Evolutionary conservation across 23 tunicate genomes (phyloP), one percentile per base, ranked within the genome.

Genomic region (Ascidia mentula): DNA sequence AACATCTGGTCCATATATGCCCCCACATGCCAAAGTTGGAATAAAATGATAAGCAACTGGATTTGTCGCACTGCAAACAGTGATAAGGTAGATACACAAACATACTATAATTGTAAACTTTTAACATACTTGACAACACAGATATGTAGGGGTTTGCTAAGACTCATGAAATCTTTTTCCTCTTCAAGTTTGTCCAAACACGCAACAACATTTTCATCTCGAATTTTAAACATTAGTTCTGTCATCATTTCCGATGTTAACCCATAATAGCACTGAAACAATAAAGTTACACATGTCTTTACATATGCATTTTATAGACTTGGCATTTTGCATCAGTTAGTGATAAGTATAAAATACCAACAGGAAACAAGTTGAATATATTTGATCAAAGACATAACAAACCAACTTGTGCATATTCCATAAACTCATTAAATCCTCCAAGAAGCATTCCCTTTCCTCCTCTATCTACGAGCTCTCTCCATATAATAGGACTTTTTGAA

Each of bases 351-450:
- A n/a, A n/a, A n/a, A n/a, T n/a, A n/a, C n/a, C n/a, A n/a, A n/a
- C n/a, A n/a, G n/a, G n/a, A n/a, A n/a, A n/a, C n/a, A n/a, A n/a
- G n/a, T n/a, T n/a, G n/a, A n/a, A n/a, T n/a, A n/a, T n/a, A n/a
- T n/a, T n/a, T n/a, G n/a, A n/a, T n/a, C n/a, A 35, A 28, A 77
- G 24, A 20, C 36, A n/a, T 15, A 0, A 0, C 24, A 6, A 76
- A 9, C 78, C 45, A 40, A 93, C 98, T 35, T 93, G 40, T 22
- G 98, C 98, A 80, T 93, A 93, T 80, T 93, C 98, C 76, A 85
- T 46, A 45, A 93, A 93, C 69, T 93, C 98, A 80, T 93, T 93
- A 70, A 88, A 88, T 22, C 98, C 98, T 13, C 98, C 98, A 36
- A 93, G 76, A 18, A 88, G 70, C 37, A 46, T 36, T 34, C 98